phyloP scores from a whole-genome alignment of 30 jellyfish, hydroid and myxozoan species.

The Turritopsis rubra region DNA sequence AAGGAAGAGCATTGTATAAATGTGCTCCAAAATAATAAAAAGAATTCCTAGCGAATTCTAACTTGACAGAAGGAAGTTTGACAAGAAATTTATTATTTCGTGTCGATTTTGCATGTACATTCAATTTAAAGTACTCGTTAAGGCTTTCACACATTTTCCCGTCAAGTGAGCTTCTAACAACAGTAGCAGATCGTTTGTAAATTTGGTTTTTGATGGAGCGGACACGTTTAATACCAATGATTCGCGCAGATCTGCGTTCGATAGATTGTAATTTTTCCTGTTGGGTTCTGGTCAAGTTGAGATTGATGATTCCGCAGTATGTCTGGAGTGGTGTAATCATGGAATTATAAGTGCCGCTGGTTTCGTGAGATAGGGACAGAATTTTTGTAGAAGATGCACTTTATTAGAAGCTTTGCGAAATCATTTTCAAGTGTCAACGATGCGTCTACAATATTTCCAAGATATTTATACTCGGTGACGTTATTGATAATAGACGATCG shows the following conservation, averaged over 20 bases:
- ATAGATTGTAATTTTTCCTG: not conserved
- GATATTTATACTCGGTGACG: not conserved
- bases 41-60: not conserved
- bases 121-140: not conserved
- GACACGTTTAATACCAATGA: not conserved
- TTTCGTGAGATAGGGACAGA: not conserved
- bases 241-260: not conserved
- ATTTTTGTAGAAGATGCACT: not conserved
- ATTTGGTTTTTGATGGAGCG: not conserved
- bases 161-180: not conserved
- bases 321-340: no score
- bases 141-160: not conserved
- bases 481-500: not conserved
- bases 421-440: not conserved
- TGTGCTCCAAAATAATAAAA: not conserved
- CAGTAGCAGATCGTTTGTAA: not conserved
- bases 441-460: not conserved
- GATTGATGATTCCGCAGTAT: not conserved
- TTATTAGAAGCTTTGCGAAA: not conserved
- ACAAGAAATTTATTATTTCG: not conserved
- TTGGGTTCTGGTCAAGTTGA: not conserved
- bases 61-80: not conserved
- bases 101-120: not conserved
- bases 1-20: not conserved
- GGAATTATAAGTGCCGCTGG: not conserved